Percentiles rank a stretch among this genome's conserved stretches.
Conservation (phyloP, 2,113 vertebrate genomes). For the Apodemus speciosus region DNA sequence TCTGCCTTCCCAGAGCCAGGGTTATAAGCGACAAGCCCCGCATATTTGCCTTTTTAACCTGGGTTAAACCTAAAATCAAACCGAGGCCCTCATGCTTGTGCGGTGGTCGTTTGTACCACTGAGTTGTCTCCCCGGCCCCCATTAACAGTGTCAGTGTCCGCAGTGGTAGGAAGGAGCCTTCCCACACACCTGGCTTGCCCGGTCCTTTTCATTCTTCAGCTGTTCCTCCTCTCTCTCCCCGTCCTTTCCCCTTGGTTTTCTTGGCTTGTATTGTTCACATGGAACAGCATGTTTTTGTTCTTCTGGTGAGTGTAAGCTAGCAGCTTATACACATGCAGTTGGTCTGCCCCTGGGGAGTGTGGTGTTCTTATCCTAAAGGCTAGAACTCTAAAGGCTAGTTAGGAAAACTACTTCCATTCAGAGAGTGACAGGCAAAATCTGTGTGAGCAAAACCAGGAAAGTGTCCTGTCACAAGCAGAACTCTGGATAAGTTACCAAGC, state of each 20-base stretch:
- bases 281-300: neutral
- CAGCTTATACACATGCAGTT: neutral
- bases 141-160: neutral
- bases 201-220: neutral
- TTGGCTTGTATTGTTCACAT: neutral
- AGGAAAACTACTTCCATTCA: neutral
- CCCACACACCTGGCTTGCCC: neutral
- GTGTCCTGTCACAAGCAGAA: fast-evolving
- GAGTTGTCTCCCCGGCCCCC: too few relatives aligned
- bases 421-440: neutral
- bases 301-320: neutral
- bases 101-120: neutral
- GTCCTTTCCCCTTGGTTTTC: neutral
- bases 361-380: neutral
- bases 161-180: neutral
- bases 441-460: neutral
- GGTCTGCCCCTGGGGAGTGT: neutral
- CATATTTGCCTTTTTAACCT: neutral
- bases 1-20: too few relatives aligned
- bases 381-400: neutral
- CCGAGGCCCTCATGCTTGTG: neutral
- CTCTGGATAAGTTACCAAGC: neutral
- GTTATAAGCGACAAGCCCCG: neutral
- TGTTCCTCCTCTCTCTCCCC: neutral
- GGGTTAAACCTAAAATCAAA: neutral